Percentiles rank a stretch among this genome's conserved stretches.
Evolutionary conservation across 2,797 vertebrate genomes (phyloP).

Genomic region (Sorex maritimensis): DNA sequence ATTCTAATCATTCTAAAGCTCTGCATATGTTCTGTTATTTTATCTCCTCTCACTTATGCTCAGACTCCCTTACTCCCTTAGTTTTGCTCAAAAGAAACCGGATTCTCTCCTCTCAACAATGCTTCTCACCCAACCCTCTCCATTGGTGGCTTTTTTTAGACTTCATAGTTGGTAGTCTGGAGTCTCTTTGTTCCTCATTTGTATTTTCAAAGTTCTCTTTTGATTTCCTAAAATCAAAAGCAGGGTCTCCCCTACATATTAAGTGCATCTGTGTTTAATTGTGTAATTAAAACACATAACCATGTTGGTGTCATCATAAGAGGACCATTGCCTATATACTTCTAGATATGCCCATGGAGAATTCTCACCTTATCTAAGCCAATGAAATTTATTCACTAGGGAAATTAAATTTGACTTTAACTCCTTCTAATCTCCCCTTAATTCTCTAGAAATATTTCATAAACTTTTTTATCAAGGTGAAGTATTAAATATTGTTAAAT

Average conservation of each 20-base stretch:
- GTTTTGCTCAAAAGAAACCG: background rate
- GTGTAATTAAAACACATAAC: too few species aligned
- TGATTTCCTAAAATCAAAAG: too few species aligned
- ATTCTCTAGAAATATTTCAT: background rate
- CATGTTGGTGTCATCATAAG: too few species aligned
- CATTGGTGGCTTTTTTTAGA: background rate
- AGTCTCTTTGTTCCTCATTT: background rate
- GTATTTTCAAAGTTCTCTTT: background rate
- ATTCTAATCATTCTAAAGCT: fast-evolving
- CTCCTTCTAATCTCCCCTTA: background rate
- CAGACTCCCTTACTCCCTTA: background rate
- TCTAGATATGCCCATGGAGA: background rate
- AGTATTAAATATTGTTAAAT: background rate
- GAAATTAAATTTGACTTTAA: background rate
- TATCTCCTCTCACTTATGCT: background rate
- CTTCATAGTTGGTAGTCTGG: background rate
- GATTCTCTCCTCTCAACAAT: background rate
- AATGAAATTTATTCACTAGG: background rate
- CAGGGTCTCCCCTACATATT: too few species aligned
- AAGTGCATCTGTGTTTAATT: too few species aligned
- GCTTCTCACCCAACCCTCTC: background rate
- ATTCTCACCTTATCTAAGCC: background rate
- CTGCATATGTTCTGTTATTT: too few species aligned
- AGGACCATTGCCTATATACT: background rate
- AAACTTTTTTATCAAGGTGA: background rate